Conservation (phyloP, 30 jellyfish, hydroid and myxozoan species). For the Turritopsis rubra region DNA sequence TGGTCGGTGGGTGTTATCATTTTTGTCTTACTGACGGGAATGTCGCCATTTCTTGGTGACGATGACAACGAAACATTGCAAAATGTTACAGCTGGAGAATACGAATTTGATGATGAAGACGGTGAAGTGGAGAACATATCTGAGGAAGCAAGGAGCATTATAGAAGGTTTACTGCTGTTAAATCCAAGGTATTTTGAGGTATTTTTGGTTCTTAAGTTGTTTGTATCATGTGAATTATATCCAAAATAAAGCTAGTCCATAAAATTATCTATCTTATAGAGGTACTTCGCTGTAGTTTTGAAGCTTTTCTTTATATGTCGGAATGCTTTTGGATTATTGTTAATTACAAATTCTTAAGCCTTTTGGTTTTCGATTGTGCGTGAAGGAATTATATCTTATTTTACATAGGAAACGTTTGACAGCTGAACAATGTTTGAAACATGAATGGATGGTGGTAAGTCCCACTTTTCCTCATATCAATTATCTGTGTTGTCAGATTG, state of each 20-base stretch:
- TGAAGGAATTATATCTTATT: not conserved
- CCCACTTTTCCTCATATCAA: not conserved
- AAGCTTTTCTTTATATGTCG: not conserved
- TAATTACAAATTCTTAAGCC: not conserved
- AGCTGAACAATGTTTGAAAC: not conserved
- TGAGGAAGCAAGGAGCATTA: slow-evolving; percentile 57
- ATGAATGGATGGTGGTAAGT: slow-evolving; percentile 13
- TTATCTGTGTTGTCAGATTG: not conserved
- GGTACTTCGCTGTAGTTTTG: not conserved
- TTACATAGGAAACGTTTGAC: not conserved
- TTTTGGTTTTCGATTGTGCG: not conserved
- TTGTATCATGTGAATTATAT: no score
- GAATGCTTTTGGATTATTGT: not conserved
- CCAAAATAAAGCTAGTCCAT: no score
- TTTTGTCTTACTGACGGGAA: slow-evolving; percentile 69
- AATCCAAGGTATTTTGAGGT: slow-evolving; percentile 36
- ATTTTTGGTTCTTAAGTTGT: no score
- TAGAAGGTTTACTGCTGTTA: slow-evolving; percentile 39
- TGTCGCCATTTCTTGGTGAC: slow-evolving; percentile 82
- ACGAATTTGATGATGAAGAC: slow-evolving; percentile 69
- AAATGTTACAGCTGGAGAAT: slow-evolving; percentile 54
- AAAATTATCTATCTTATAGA: no score
- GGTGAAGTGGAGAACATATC: slow-evolving; percentile 57
- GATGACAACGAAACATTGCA: slow-evolving; percentile 56
- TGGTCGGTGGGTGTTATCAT: slow-evolving; percentile 78